A percentile compares a stretch with the other conserved stretches of the same genome.
Conservation (phyloP, 2,888 invertebrate genomes). For the Alloplasta piceator region DNA sequence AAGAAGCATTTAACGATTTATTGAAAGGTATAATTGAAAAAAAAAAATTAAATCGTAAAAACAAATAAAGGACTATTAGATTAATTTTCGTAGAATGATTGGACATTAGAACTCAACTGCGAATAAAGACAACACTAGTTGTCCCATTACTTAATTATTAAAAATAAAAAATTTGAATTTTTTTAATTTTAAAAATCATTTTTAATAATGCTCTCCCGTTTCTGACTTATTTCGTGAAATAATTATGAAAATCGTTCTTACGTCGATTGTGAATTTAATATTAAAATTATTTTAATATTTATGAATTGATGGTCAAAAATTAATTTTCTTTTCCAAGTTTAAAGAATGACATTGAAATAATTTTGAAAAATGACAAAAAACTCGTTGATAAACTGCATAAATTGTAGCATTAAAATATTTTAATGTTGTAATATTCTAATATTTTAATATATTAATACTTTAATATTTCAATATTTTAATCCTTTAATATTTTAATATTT, state of each 20-base stretch:
- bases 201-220: background rate
- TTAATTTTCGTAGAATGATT: background rate
- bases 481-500: too few relatives aligned
- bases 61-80: background rate
- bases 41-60: background rate
- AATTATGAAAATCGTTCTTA: background rate
- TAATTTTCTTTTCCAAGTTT: too few relatives aligned
- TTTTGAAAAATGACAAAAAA: too few relatives aligned
- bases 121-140: background rate
- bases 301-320: too few relatives aligned
- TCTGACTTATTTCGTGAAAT: background rate
- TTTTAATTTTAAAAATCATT: background rate
- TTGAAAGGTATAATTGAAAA: background rate
- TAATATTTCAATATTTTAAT: too few relatives aligned
- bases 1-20: background rate
- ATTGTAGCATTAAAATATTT: too few relatives aligned
- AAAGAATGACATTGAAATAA: too few relatives aligned
- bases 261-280: background rate
- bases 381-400: too few relatives aligned
- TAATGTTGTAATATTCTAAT: too few relatives aligned
- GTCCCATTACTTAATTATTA: background rate
- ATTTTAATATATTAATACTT: too few relatives aligned
- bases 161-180: background rate
- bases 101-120: background rate
- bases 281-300: conserved; percentile 90